Conservation (phyloP, 2,888 invertebrate genomes). For the Cheilosia soror region DNA sequence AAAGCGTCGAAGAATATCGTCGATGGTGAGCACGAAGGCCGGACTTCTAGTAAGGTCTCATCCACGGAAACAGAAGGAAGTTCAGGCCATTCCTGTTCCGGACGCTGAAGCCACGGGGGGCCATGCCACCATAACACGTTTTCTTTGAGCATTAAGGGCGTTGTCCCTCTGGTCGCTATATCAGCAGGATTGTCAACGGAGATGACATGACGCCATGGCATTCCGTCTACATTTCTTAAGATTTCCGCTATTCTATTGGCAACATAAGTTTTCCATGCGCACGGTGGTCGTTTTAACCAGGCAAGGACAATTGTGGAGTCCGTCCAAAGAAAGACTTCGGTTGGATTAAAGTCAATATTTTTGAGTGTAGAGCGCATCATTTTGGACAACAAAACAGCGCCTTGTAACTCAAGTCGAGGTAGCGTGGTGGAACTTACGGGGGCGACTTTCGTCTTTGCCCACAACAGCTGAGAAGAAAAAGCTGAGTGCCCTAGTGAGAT, state of each 20-base stretch:
- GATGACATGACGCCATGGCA: slow-evolving; percentile 58
- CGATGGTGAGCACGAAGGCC: not conserved
- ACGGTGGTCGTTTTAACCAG: slow-evolving; percentile 25
- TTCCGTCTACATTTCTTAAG: not conserved
- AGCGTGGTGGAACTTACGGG: slow-evolving; percentile 24
- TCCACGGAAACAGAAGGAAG: not conserved
- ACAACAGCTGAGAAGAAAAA: slow-evolving; percentile 26
- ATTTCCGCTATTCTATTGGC: slow-evolving; percentile 39
- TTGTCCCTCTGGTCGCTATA: slow-evolving; percentile 44
- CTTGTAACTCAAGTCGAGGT: slow-evolving; percentile 35
- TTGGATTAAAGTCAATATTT: not conserved
- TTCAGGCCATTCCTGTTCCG: slow-evolving; percentile 34
- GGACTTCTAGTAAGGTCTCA: not conserved
- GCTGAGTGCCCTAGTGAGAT: not conserved
- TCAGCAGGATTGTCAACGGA: slow-evolving; percentile 55
- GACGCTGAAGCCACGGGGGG: slow-evolving; percentile 34
- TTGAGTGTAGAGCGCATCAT: slow-evolving; percentile 4
- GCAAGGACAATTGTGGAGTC: slow-evolving; percentile 32
- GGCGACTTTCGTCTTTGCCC: slow-evolving; percentile 39
- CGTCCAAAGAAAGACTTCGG: slow-evolving; percentile 10
- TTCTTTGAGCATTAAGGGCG: not conserved
- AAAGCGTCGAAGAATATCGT: not conserved
- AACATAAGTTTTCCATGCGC: slow-evolving; percentile 55
- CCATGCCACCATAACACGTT: slow-evolving; percentile 56
- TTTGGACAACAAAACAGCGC: slow-evolving; percentile 50